Conservation (phyloP, 2,113 vertebrate genomes). For the Electrona antarctica region DNA sequence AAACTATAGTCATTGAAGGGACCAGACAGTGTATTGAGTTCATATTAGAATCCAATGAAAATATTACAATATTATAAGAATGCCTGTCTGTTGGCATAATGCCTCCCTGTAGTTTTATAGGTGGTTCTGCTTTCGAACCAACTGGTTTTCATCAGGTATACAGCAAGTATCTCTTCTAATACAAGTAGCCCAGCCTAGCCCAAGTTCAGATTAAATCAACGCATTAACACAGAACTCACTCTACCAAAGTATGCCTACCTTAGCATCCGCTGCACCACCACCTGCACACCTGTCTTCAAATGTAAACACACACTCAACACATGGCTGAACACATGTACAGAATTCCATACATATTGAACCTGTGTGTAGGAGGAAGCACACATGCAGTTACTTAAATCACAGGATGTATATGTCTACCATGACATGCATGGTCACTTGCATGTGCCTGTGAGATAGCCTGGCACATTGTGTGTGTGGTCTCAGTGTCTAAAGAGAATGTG, state of each 20-base stretch:
- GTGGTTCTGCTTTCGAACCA: slow-evolving; percentile 30
- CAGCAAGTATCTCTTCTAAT: slow-evolving; percentile 61
- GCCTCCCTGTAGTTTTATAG: slow-evolving; percentile 47
- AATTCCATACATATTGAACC: slow-evolving; percentile 1
- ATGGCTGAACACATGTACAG: slow-evolving; percentile 31
- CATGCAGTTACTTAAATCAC: slow-evolving; percentile 47
- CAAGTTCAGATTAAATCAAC: slow-evolving; percentile 54
- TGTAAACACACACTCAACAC: slow-evolving; percentile 56
- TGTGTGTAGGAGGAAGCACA: slow-evolving; percentile 44
- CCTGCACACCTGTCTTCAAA: slow-evolving; percentile 62
- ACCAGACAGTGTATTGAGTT: slow-evolving; percentile 23
- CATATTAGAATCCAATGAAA: slow-evolving; percentile 27
- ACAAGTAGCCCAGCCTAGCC: slow-evolving; percentile 63
- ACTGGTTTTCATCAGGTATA: slow-evolving; percentile 68
- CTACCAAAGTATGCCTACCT: slow-evolving; percentile 29
- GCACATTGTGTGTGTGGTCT: slow-evolving; percentile 47
- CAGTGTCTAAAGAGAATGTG: slow-evolving; percentile 34
- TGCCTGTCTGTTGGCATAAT: slow-evolving; percentile 48
- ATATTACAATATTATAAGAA: slow-evolving; percentile 11
- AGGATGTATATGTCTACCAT: slow-evolving; percentile 41
- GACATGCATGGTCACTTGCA: slow-evolving; percentile 18
- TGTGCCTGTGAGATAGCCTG: slow-evolving; percentile 24
- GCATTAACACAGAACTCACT: slow-evolving; percentile 60
- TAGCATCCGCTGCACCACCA: slow-evolving; percentile 52
- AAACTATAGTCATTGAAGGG: slow-evolving; percentile 23